phyloP scores from a whole-genome alignment of 2,888 invertebrate genomes.

The Callyntrura sp. region DNA sequence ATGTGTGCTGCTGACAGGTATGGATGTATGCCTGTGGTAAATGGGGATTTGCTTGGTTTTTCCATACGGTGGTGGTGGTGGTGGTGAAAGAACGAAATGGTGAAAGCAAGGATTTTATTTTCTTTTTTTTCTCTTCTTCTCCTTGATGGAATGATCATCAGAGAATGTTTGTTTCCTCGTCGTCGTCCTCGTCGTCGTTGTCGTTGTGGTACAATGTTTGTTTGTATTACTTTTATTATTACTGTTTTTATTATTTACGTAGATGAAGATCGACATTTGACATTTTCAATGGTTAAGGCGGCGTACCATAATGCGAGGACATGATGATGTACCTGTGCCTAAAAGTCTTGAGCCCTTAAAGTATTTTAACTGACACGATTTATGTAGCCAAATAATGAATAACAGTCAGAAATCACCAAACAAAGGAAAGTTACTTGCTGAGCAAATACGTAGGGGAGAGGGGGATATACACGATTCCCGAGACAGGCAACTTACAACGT shows the following conservation, averaged over 20 bases:
- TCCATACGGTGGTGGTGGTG: too few species aligned
- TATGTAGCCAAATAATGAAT: too few species aligned
- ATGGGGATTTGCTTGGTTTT: constrained; percentile 49
- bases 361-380: too few species aligned
- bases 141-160: constrained; percentile 36
- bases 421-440: too few species aligned
- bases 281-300: constrained; percentile 14
- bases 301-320: background rate
- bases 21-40: constrained; percentile 51
- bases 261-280: constrained; percentile 39
- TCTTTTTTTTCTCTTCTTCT: constrained; percentile 21
- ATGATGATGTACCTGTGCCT: background rate
- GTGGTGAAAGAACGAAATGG: background rate
- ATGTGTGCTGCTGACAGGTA: constrained; percentile 59
- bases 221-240: background rate
- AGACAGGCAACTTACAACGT: too few species aligned
- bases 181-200: too few species aligned
- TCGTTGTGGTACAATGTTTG: background rate
- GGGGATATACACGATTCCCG: too few species aligned
- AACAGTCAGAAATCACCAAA: too few species aligned
- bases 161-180: constrained; percentile 15
- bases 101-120: constrained; percentile 2
- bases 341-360: too few species aligned
- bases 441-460: too few species aligned
- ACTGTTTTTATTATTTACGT: constrained; percentile 3